phyloP scores from a whole-genome alignment of 2,113 vertebrate genomes.

The Indri indri region DNA sequence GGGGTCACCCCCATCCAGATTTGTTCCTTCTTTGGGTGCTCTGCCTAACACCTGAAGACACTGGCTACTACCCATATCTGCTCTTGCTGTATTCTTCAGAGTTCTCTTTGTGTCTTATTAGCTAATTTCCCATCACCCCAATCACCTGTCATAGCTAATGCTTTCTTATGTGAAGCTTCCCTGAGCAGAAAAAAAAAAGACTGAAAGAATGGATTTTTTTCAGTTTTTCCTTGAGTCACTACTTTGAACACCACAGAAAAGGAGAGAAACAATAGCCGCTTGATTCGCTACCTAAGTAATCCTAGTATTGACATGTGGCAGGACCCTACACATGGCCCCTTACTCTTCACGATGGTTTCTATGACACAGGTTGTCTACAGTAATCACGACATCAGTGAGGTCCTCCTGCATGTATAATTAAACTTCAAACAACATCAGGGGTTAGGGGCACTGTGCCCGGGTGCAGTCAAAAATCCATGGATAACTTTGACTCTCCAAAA shows the following conservation, averaged over 20 bases:
- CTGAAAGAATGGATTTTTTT: background rate
- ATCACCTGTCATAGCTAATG: background rate
- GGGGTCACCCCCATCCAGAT: too few species aligned
- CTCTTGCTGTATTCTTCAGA: too few species aligned
- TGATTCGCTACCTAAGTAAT: background rate
- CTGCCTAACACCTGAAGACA: too few species aligned
- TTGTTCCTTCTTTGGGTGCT: too few species aligned
- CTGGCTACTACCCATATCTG: too few species aligned
- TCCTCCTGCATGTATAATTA: background rate
- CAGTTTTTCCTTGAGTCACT: background rate
- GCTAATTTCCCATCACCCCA: too few species aligned
- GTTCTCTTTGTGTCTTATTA: too few species aligned
- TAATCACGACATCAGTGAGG: background rate
- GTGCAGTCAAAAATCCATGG: background rate
- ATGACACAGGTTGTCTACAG: background rate
- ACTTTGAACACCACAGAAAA: background rate
- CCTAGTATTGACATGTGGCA: background rate
- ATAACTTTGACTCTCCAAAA: background rate
- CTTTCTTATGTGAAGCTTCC: background rate
- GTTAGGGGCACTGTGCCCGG: background rate
- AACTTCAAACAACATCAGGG: background rate
- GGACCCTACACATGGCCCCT: background rate
- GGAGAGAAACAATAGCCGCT: background rate
- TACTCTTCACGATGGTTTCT: background rate
- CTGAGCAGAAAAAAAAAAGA: background rate